Base-by-base conservation (phyloP, 1,140 invertebrate genomes). In the Choristoneura fumiferana region DNA sequence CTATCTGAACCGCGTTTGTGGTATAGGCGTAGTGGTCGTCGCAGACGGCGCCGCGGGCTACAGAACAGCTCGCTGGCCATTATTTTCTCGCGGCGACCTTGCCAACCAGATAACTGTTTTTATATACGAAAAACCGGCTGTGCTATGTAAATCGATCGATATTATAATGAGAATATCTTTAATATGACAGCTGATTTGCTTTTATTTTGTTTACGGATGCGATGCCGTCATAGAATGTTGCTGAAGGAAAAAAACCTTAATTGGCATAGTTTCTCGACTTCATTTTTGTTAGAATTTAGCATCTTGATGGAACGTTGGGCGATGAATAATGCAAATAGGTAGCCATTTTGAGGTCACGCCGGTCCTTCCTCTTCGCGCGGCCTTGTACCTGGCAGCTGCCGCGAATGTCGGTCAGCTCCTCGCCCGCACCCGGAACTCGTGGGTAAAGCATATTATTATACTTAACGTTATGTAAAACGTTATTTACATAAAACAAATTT, bases 41-140 rank as follows among this genome's bases (percentile, higher is more conserved):
- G n/a, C n/a, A n/a, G n/a, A 15, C 39, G 8, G 6, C 14, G 15
- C 39, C 40, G 40, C 40, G 40, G 40, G 40, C 17, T 4, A 18
- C 40, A 45, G 61, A 64, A 57, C 36, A 49, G 55, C 64, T 64
- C 17, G 40, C 17, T 15, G 14, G 5, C 15, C 10, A 45, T 45
- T 45, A 45, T 22, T 45, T 22, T 15, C 40, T 17, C 40, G 17
- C 40, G 17, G 17, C 65, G 80, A 69, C 78, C 80, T 83, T 81
- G 80, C 61, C 58, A 65, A 62, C 12, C 34, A 53, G 12, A 64
- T 81, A 83, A 79, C 80, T 74, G 80, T 83, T 76, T 63, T 67
- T 53, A 60, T 54, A 60, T 57, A 45, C 71, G 65, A 73, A 71
- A 73, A 75, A 64, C 70, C 66, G 63, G 18, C 59, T 43, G 54